Evolutionary conservation across 2,797 vertebrate genomes (phyloP).

Genomic region (Lateolabrax maculatus): DNA sequence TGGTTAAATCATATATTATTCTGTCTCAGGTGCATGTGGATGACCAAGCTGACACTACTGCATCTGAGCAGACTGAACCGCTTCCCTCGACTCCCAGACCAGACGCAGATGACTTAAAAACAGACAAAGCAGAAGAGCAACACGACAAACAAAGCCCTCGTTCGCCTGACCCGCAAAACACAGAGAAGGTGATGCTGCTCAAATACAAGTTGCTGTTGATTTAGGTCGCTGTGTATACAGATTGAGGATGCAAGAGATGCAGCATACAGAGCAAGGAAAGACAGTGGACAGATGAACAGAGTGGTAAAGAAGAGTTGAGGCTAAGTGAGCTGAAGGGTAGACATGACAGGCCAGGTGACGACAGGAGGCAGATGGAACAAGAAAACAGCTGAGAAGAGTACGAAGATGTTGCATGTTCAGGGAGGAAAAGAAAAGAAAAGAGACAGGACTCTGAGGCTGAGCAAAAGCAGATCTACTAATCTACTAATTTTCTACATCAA

Average conservation of each 20-base stretch:
- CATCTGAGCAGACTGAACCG: constrained; percentile 27
- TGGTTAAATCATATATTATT: neutral
- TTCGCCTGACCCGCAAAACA: neutral
- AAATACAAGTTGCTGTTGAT: neutral
- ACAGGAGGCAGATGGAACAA: neutral
- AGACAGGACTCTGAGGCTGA: constrained; percentile 33
- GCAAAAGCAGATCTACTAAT: constrained; percentile 4
- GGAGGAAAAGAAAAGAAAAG: neutral
- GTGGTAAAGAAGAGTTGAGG: neutral
- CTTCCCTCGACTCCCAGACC: neutral
- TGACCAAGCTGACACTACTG: constrained; percentile 11
- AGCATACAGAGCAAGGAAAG: constrained; percentile 16
- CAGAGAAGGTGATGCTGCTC: constrained; percentile 54
- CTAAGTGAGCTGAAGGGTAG: constrained; percentile 9
- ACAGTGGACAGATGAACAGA: neutral
- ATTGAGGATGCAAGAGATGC: neutral
- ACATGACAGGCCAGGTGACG: neutral
- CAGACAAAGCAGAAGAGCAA: constrained; percentile 34
- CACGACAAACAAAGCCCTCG: constrained; percentile 4
- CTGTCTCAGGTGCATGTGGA: constrained; percentile 50
- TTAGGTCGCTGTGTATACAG: neutral
- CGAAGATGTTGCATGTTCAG: neutral
- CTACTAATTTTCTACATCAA: neutral
- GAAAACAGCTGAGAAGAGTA: neutral
- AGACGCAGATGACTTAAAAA: constrained; percentile 22